Evolutionary conservation across 2,888 invertebrate species (phyloP).

Genomic region (Lissocephala sabroskyi): DNA sequence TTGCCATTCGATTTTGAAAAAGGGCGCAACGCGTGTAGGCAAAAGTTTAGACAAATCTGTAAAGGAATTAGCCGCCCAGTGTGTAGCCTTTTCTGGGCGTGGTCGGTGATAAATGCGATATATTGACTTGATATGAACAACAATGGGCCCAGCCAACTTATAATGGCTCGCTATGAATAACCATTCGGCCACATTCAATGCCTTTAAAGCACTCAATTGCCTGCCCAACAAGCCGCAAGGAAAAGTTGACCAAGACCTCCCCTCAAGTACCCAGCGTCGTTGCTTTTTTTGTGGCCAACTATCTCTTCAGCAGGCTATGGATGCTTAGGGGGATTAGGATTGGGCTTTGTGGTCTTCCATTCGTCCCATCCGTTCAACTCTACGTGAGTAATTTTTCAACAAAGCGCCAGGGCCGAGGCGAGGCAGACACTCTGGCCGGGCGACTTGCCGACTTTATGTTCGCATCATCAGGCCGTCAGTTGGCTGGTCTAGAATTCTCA

Average conservation of each 20-base stretch:
- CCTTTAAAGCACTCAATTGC: too few species aligned
- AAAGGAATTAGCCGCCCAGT: background rate
- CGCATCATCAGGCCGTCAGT: background rate
- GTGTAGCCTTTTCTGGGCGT: background rate
- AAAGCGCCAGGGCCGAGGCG: conserved; percentile 35
- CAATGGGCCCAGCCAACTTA: too few species aligned
- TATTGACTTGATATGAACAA: too few species aligned
- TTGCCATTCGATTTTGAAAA: background rate
- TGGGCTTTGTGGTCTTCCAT: conserved; percentile 10
- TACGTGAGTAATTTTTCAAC: conserved; percentile 54
- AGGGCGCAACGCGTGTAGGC: background rate
- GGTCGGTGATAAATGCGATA: background rate
- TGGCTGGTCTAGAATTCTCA: too few species aligned
- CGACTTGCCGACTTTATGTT: background rate
- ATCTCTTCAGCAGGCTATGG: conserved; percentile 11
- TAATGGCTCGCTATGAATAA: too few species aligned
- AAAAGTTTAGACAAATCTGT: background rate
- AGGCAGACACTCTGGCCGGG: background rate
- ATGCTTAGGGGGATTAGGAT: conserved; percentile 35
- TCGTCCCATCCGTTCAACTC: background rate
- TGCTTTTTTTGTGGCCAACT: conserved; percentile 8
- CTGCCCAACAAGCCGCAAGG: too few species aligned
- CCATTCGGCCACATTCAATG: too few species aligned
- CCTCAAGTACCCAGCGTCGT: too few species aligned
- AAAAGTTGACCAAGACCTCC: too few species aligned